phyloP scores from a whole-genome alignment of 2,797 vertebrate genomes.

The Salarias fasciatus region DNA sequence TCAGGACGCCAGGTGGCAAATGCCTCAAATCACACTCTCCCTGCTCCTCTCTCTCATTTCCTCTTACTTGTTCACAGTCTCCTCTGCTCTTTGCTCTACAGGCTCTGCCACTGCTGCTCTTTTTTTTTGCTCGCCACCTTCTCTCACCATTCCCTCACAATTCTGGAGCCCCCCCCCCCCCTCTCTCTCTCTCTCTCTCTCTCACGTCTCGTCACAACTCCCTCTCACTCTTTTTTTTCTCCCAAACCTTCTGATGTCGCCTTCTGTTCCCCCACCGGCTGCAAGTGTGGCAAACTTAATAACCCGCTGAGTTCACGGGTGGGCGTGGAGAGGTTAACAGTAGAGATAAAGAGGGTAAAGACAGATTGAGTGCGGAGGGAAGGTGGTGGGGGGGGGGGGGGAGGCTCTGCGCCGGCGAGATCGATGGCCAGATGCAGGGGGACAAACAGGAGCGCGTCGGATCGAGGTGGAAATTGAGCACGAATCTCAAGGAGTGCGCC shows the following conservation, averaged over 20 bases:
- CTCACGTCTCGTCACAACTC: conserved; percentile 22
- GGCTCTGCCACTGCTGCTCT: conserved; percentile 48
- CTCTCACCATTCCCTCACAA: conserved; percentile 25
- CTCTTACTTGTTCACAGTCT: conserved; percentile 48
- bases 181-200: too few relatives aligned
- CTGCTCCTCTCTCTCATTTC: conserved; percentile 41
- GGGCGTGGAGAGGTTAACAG: conserved; percentile 68
- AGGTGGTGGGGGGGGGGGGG: conserved; percentile 34
- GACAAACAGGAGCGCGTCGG: conserved; percentile 62
- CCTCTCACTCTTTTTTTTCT: neutral
- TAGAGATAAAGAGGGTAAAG: conserved; percentile 67
- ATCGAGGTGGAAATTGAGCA: conserved; percentile 67
- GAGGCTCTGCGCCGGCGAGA: conserved; percentile 34
- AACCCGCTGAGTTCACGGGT: conserved; percentile 57
- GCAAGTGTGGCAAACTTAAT: conserved; percentile 64
- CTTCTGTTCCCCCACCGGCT: conserved; percentile 34
- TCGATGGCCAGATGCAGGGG: conserved; percentile 63
- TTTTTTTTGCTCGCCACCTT: conserved; percentile 36
- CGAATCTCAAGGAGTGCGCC: conserved; percentile 62
- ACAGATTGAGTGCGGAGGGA: conserved; percentile 62
- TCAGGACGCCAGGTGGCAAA: conserved; percentile 81
- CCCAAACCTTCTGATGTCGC: conserved; percentile 1
- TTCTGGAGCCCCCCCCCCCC: conserved; percentile 21
- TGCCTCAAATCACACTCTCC: conserved; percentile 69
- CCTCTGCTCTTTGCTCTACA: conserved; percentile 21